These are phyloP conservation scores for Eriosoma lanigerum DNA, from an alignment of 1,140 invertebrate species.

Conservation along the genomic window DNA sequence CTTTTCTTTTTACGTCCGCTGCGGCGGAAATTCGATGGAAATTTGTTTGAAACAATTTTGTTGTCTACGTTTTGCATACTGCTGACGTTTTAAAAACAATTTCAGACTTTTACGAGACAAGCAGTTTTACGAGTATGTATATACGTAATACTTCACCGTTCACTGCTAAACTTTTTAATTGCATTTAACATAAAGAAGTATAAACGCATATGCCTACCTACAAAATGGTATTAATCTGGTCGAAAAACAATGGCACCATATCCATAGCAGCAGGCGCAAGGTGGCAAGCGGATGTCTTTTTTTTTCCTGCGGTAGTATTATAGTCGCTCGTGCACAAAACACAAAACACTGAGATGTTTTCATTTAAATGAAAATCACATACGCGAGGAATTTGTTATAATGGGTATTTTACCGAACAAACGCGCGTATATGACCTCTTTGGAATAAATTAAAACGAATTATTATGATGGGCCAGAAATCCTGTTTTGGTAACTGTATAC, in stretches of 20 bases:
- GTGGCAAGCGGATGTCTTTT: constrained; percentile 10
- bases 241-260: constrained; percentile 29
- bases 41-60: constrained; percentile 28
- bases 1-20: neutral
- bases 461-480: neutral
- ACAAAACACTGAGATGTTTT: constrained; percentile 11
- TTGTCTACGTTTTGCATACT: constrained; percentile 23
- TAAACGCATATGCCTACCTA: neutral
- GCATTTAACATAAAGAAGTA: constrained; percentile 16
- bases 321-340: neutral
- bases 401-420: constrained; percentile 18
- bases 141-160: neutral
- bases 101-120: constrained; percentile 25
- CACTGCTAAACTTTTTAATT: constrained; percentile 35
- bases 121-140: constrained; percentile 16
- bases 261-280: neutral
- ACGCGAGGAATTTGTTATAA: constrained; percentile 5
- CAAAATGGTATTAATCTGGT: constrained; percentile 2
- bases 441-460: neutral
- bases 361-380: constrained; percentile 24
- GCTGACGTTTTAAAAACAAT: constrained; percentile 27
- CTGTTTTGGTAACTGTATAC: neutral
- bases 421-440: neutral
- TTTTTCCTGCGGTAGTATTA: neutral
- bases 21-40: constrained; percentile 15